Conservation (phyloP, 2,113 vertebrate species). For the Channa argus region DNA sequence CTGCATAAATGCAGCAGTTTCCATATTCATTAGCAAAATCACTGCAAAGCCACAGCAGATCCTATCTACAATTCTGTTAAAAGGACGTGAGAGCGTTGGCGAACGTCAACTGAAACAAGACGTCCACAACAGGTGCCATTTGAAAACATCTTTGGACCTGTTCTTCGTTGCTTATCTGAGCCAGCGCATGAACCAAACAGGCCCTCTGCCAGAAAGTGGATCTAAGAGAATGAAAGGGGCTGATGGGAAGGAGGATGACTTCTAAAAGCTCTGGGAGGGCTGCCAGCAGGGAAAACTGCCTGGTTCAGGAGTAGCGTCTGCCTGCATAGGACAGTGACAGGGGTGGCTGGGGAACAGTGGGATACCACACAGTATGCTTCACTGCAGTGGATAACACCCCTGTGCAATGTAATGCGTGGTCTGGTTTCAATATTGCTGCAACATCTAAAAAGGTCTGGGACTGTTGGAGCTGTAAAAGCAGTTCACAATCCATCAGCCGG, state of each 20-base stretch:
- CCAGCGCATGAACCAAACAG: constrained; percentile 64
- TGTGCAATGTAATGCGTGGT: constrained; percentile 45
- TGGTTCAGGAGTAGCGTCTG: constrained; percentile 57
- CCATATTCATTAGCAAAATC: constrained; percentile 32
- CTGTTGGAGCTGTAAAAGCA: constrained; percentile 48
- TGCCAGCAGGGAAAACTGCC: constrained; percentile 60
- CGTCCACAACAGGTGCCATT: constrained; percentile 62
- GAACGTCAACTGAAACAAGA: constrained; percentile 47
- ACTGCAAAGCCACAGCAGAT: constrained; percentile 39
- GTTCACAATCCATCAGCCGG: constrained; percentile 59
- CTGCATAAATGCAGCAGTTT: constrained; percentile 28
- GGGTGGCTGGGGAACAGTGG: constrained; percentile 37
- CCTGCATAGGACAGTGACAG: constrained; percentile 67
- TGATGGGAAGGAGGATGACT: constrained; percentile 60
- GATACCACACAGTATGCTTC: constrained; percentile 59
- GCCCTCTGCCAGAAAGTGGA: constrained; percentile 61
- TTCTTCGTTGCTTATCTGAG: constrained; percentile 67
- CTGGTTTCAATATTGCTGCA: constrained; percentile 65
- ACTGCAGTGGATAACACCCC: constrained; percentile 41
- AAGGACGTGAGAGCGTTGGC: constrained; percentile 28
- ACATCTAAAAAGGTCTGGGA: constrained; percentile 50
- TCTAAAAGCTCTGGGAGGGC: constrained; percentile 64
- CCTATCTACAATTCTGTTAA: constrained; percentile 42
- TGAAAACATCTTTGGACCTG: constrained; percentile 70
- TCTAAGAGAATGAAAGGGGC: constrained; percentile 49